Evolutionary conservation across 2,888 invertebrate genomes (phyloP), one percentile per base, ranked within the genome.

Genomic region (Scelioninae gen. 2): DNA sequence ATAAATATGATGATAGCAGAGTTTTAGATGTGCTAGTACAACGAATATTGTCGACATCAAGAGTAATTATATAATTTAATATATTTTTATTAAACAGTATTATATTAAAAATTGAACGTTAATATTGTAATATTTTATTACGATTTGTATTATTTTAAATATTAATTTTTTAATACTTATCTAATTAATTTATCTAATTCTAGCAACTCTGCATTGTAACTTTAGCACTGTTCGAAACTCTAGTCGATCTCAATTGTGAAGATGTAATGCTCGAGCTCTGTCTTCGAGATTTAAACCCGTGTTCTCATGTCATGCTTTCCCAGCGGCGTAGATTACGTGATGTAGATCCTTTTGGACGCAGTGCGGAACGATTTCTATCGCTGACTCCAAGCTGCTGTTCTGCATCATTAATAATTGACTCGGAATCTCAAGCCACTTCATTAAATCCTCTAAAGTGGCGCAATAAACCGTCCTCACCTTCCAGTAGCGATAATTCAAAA

Each of bases 181-280:
- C n/a, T 7, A 50, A 22, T 64, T 52, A 19, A 37, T 58, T 52
- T 13, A 25, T 45, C 63, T 61, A 52, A n/a, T 71, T 65, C 41
- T 28, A 83, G 68, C 88, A 93, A 91, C 86, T 94, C 11, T 95
- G 96, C 75, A 90, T 97, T 80, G 96, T 97, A 7, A 94, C 97
- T 0, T 87, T 98, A 79, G 93, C 96, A 0, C 87, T 98, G 9
- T 95, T 98, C 86, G 94, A 96, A 84, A 96, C 96, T 0, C 88
- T 98, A 71, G 90, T 98, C 55, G 93, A 95, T 80, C 88, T 98
- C 73, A 95, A 97, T 86, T 97, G 96, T 87, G 98, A 98, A 87
- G 98, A 98, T 86, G 91, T 98, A 45, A 95, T 98, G 94, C 88
- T 96, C 79, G 96, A 97, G 83, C 88, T 98, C 50, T 90, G 96